phyloP scores from a whole-genome alignment of 2,888 invertebrate species.

The Geotrupes spiniger region DNA sequence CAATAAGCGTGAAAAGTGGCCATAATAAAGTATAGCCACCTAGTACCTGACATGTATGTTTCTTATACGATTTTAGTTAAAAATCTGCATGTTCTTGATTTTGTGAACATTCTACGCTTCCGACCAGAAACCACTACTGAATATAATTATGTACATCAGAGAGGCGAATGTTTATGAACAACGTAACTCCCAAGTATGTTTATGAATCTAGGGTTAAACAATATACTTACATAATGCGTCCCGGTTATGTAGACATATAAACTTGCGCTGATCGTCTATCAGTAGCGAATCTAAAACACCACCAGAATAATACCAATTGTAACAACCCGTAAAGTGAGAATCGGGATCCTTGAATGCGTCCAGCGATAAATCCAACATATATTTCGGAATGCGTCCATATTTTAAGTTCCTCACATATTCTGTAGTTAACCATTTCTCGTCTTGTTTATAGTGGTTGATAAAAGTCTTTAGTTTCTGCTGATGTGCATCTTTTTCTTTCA shows the following conservation, averaged over 20 bases:
- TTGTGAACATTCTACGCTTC: no score
- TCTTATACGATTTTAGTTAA: no score
- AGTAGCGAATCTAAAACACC: constrained; percentile 9
- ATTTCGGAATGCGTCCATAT: constrained; percentile 17
- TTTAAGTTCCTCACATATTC: constrained; percentile 15
- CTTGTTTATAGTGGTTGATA: constrained; percentile 12
- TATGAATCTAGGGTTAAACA: no score
- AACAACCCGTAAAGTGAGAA: constrained; percentile 16
- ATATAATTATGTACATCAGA: no score
- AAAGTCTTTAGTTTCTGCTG: constrained; percentile 7
- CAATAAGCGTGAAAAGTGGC: no score
- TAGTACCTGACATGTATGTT: no score
- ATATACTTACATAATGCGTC: constrained; percentile 10
- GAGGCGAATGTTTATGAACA: no score
- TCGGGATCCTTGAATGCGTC: constrained; percentile 20
- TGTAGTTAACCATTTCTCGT: constrained; percentile 17
- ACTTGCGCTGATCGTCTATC: not conserved
- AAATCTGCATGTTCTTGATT: no score
- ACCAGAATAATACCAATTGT: constrained; percentile 25
- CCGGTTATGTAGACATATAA: constrained; percentile 4
- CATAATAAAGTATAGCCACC: no score
- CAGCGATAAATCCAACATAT: constrained; percentile 18
- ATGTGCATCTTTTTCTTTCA: constrained; percentile 14
- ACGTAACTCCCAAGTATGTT: no score
- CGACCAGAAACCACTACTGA: no score